Evolutionary conservation across 2,797 vertebrate genomes (phyloP).

Genomic region (Oreochromis mossambicus): DNA sequence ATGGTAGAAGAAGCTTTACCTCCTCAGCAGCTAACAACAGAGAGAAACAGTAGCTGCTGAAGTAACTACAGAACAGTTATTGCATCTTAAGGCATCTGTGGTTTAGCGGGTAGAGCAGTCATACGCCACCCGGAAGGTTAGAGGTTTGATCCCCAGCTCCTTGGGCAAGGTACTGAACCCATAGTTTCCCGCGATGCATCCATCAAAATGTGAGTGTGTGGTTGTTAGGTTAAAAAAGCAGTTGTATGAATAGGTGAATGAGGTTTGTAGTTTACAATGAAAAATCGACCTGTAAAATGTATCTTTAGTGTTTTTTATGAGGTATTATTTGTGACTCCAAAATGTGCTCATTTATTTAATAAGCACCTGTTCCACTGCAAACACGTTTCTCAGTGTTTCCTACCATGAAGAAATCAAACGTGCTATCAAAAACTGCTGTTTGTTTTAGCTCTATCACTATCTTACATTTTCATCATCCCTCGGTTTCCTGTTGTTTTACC

Average conservation of each 20-base stretch:
- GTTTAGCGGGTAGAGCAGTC: background rate
- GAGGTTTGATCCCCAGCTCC: background rate
- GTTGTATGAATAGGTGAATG: background rate
- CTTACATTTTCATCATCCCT: background rate
- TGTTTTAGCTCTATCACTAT: background rate
- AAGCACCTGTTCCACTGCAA: background rate
- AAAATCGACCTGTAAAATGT: background rate
- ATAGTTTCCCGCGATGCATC: rapidly evolving
- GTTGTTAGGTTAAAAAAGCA: rapidly evolving
- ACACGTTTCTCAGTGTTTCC: background rate
- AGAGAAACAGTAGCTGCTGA: background rate
- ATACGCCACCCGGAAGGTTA: background rate
- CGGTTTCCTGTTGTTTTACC: background rate
- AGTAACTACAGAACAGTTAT: background rate
- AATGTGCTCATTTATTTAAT: background rate
- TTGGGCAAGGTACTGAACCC: background rate
- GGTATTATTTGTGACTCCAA: background rate
- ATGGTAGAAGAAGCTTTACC: background rate
- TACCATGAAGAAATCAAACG: background rate
- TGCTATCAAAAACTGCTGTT: background rate
- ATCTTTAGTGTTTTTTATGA: background rate
- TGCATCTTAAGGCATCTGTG: background rate
- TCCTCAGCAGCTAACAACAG: background rate
- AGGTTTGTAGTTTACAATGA: background rate
- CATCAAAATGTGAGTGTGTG: background rate